These are phyloP conservation scores for Cryptophagus acutangulus DNA, from an alignment of 2,888 invertebrate genomes.

Conservation along the genomic window DNA sequence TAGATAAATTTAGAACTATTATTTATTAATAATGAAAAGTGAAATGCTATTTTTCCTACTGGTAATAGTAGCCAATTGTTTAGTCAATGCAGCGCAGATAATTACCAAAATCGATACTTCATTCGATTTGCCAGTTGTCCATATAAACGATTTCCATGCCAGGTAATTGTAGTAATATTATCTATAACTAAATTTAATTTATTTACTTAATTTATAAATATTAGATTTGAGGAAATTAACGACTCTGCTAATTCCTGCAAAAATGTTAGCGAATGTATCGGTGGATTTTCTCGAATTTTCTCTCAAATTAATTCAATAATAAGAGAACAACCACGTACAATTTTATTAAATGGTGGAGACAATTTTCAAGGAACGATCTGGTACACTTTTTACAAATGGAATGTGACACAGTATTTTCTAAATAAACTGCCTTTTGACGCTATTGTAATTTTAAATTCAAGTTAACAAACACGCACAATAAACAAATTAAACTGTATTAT, in stretches of 20 bases:
- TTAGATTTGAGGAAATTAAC: conserved; percentile 55
- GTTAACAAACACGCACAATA: background rate
- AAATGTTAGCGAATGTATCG: conserved; percentile 54
- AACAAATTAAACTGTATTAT: too few relatives aligned
- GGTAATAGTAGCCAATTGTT: too few relatives aligned
- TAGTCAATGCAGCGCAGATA: too few relatives aligned
- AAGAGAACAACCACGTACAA: conserved; percentile 49
- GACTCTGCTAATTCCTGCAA: conserved; percentile 54
- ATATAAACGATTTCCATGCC: conserved; percentile 31
- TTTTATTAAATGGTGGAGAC: conserved; percentile 78
- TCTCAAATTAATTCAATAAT: conserved; percentile 51
- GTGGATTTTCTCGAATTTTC: conserved; percentile 65
- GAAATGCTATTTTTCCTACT: too few relatives aligned
- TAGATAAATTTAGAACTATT: too few relatives aligned
- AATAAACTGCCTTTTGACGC: conserved; percentile 72
- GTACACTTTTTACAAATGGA: conserved; percentile 72
- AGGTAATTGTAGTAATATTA: conserved; percentile 20
- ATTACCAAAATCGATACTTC: conserved; percentile 17
- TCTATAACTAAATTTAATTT: background rate
- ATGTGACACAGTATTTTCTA: conserved; percentile 68
- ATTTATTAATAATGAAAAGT: too few relatives aligned
- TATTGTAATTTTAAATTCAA: conserved; percentile 59
- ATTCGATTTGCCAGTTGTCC: conserved; percentile 28
- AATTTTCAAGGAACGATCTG: conserved; percentile 83
- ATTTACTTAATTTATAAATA: conserved; percentile 1